phyloP scores from a whole-genome alignment of 2,797 vertebrate species.

The Lepus oiostolus region DNA sequence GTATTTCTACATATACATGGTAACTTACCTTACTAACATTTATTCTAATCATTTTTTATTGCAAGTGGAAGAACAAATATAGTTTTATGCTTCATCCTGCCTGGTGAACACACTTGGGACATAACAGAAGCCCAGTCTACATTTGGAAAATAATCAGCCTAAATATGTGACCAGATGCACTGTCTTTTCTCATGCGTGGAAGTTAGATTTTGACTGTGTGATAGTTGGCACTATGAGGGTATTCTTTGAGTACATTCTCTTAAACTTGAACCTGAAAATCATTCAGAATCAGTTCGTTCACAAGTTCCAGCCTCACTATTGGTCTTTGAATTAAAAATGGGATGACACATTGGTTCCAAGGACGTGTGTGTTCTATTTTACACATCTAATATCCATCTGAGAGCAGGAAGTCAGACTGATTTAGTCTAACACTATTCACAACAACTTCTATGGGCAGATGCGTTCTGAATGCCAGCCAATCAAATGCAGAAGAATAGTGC shows the following conservation, averaged over 20 bases:
- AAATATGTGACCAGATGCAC: not conserved
- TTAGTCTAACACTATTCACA: not conserved
- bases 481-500: not conserved
- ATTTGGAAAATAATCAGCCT: not conserved
- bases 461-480: not conserved
- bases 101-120: not conserved
- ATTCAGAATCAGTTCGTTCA: not conserved
- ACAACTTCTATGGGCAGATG: not conserved
- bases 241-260: not conserved
- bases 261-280: not conserved
- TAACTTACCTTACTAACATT: not conserved
- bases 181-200: not conserved
- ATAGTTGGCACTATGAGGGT: not conserved
- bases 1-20: not conserved
- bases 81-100: not conserved
- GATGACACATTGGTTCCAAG: not conserved
- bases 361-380: not conserved
- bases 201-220: not conserved
- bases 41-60: not conserved
- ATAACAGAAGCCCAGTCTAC: not conserved
- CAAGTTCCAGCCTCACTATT: not conserved
- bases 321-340: not conserved
- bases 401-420: not conserved
- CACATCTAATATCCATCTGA: not conserved
- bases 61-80: not conserved